Percentiles rank a stretch among this genome's conserved stretches.
Conservation (phyloP, 2,888 invertebrate genomes). For the Spodoptera littoralis region DNA sequence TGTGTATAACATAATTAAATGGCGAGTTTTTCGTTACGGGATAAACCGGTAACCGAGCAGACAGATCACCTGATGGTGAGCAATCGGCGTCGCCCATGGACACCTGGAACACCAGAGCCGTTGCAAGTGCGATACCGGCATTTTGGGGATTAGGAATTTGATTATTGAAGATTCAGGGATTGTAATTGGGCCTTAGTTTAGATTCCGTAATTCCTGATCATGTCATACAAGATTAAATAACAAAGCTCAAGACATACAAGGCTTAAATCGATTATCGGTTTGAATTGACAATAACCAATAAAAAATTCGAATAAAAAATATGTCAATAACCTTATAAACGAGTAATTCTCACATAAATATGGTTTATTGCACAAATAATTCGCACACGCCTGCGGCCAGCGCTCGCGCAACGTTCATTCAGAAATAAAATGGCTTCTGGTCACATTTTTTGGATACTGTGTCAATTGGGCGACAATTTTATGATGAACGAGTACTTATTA, state of each 20-base stretch:
- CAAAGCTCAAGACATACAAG: neutral
- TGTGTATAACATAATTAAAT: too few species aligned
- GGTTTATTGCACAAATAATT: conserved; percentile 33
- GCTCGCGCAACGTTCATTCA: conserved; percentile 28
- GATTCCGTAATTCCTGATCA: neutral
- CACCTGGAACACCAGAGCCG: too few species aligned
- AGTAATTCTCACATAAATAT: conserved; percentile 9
- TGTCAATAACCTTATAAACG: conserved; percentile 18
- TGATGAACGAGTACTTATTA: conserved; percentile 8
- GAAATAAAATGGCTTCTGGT: conserved; percentile 13
- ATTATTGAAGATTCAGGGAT: too few species aligned
- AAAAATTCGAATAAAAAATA: conserved; percentile 8
- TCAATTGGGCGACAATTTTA: conserved; percentile 23
- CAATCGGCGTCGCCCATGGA: too few species aligned
- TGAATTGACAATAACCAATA: conserved; percentile 5
- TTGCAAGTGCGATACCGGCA: too few species aligned
- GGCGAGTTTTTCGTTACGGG: too few species aligned
- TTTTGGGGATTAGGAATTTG: too few species aligned
- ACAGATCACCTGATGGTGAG: too few species aligned
- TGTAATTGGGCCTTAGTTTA: too few species aligned
- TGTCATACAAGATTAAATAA: neutral
- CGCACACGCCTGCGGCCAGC: conserved; percentile 13
- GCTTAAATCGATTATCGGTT: neutral
- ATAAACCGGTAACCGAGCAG: too few species aligned
- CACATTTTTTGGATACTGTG: conserved; percentile 35